A percentile compares a stretch with the other conserved stretches of the same genome.
These are phyloP conservation scores for Melopsittacus undulatus DNA, from an alignment of 2,797 vertebrate genomes.

Conservation along the genomic window DNA sequence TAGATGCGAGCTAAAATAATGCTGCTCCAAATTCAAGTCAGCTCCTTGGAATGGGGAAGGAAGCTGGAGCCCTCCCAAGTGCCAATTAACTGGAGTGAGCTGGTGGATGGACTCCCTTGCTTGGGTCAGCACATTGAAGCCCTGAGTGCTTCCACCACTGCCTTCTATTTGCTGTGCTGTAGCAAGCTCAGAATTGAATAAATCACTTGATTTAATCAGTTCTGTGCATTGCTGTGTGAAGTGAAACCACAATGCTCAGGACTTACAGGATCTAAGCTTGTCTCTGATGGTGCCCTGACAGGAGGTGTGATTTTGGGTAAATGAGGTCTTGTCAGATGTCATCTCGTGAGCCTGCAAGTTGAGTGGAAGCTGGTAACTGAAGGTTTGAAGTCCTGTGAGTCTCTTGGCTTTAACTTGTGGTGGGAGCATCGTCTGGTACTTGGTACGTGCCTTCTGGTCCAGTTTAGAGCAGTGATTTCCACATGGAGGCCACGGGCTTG, in stretches of 20 bases:
- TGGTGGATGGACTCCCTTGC: background rate
- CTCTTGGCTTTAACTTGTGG: background rate
- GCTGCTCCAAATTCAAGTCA: conserved; percentile 22
- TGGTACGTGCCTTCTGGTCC: accelerated
- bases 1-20: background rate
- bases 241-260: no score
- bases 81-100: conserved; percentile 1
- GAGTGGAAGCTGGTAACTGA: background rate
- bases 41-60: conserved; percentile 16
- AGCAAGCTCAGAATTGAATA: background rate
- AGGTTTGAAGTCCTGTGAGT: background rate
- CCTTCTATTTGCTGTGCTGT: background rate
- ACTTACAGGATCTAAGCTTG: background rate
- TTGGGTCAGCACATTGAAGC: background rate
- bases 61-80: background rate
- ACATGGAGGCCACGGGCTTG: accelerated
- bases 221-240: accelerated
- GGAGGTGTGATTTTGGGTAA: accelerated
- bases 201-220: background rate
- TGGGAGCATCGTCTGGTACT: accelerated
- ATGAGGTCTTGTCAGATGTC: background rate
- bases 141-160: accelerated
- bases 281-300: accelerated
- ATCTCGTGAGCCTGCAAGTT: background rate
- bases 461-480: background rate